Percentiles rank a stretch among this genome's conserved stretches.
Evolutionary conservation across 2,888 invertebrate genomes (phyloP).

Genomic region (Dasysyrphus tricinctus): DNA sequence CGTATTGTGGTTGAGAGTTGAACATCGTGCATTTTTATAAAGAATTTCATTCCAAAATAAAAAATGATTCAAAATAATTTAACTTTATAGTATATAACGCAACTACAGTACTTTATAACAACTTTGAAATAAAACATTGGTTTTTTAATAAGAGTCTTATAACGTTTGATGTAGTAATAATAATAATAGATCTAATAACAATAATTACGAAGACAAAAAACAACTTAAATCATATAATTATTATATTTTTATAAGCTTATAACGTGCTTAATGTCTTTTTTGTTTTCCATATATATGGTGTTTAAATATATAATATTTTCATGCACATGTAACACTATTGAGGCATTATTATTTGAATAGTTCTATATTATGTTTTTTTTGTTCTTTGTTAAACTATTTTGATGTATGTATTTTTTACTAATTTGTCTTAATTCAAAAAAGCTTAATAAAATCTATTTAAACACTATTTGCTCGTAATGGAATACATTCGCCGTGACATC

Average conservation of each 20-base stretch:
- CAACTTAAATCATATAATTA: constrained; percentile 53
- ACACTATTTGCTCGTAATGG: constrained; percentile 86
- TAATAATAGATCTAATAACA: constrained; percentile 14
- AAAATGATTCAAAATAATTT: constrained; percentile 60
- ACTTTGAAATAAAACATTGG: constrained; percentile 52
- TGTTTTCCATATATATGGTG: constrained; percentile 64
- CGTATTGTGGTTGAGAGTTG: constrained; percentile 51
- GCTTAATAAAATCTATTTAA: constrained; percentile 80
- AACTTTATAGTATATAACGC: constrained; percentile 50
- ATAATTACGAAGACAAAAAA: constrained; percentile 41
- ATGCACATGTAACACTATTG: constrained; percentile 62
- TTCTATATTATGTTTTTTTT: constrained; percentile 7
- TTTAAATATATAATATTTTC: constrained; percentile 56
- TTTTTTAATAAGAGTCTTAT: constrained; percentile 34
- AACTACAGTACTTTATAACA: constrained; percentile 52
- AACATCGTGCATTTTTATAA: constrained; percentile 66
- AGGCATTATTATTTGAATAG: constrained; percentile 40
- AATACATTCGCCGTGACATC: constrained; percentile 86
- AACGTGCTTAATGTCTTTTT: constrained; percentile 75
- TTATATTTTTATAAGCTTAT: constrained; percentile 53
- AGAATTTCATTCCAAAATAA: constrained; percentile 69
- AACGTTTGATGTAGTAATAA: constrained; percentile 41
- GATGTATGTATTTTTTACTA: constrained; percentile 28
- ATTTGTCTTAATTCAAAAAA: constrained; percentile 50
- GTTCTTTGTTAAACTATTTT: constrained; percentile 14